Percentiles rank a stretch among this genome's conserved stretches.
Conservation (phyloP, 2,888 invertebrate genomes). For the Macrosiphum euphorbiae region DNA sequence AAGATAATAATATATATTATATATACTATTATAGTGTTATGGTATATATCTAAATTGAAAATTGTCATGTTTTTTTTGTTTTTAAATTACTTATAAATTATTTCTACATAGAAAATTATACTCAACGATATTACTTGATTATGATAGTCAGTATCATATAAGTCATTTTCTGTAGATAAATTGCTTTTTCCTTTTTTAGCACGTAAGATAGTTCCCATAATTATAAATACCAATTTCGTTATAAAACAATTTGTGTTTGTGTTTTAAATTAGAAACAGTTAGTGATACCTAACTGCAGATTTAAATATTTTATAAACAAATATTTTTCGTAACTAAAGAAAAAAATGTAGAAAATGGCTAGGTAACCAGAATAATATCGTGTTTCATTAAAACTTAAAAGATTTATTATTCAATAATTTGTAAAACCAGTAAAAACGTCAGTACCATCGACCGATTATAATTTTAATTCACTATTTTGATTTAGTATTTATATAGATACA, state of each 20-base stretch:
- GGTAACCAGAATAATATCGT: not conserved
- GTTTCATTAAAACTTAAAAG: not conserved
- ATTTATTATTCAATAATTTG: not conserved
- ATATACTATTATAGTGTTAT: too few species aligned
- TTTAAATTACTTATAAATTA: not conserved
- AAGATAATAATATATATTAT: not conserved
- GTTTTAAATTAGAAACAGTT: not conserved
- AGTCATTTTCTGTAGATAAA: not conserved
- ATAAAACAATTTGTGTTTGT: not conserved
- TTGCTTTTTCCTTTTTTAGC: conserved; percentile 39
- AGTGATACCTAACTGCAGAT: not conserved
- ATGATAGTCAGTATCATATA: not conserved
- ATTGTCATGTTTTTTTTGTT: not conserved
- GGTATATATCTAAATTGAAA: not conserved
- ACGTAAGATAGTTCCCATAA: not conserved
- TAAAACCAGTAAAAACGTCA: not conserved
- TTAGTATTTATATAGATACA: not conserved
- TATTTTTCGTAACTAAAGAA: not conserved
- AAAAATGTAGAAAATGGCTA: not conserved
- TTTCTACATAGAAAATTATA: not conserved
- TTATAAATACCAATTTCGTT: not conserved
- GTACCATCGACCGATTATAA: not conserved
- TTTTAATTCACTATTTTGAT: not conserved
- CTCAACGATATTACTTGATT: conserved; percentile 29
- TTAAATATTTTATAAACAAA: not conserved